Conservation (phyloP, 2,888 invertebrate species). For the Ypsolopha sequella region DNA sequence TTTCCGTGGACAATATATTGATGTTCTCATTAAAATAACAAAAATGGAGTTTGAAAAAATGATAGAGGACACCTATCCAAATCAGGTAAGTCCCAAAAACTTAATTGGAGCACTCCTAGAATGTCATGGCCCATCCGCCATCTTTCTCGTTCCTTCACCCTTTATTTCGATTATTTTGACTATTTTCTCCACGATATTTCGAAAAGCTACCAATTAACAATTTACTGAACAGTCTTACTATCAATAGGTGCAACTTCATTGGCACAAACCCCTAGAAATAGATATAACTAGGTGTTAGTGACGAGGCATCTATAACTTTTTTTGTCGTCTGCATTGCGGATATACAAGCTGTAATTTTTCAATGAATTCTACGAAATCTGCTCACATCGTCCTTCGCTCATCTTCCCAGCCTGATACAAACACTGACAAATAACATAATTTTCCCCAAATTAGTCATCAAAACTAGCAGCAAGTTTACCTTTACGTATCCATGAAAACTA, state of each 20-base stretch:
- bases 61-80: slow-evolving; percentile 78
- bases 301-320: slow-evolving; percentile 1
- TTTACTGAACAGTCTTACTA: too few species aligned
- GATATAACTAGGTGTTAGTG: not conserved
- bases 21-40: slow-evolving; percentile 75
- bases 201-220: too few species aligned
- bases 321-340: slow-evolving; percentile 1
- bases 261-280: too few species aligned
- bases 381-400: not conserved
- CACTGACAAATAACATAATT: not conserved
- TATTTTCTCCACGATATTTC: not conserved
- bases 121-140: slow-evolving; percentile 61
- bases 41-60: slow-evolving; percentile 95
- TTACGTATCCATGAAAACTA: too few species aligned
- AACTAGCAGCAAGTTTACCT: too few species aligned
- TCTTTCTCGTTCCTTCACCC: slow-evolving; percentile 43
- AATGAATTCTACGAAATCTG: not conserved
- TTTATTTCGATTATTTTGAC: slow-evolving; percentile 3
- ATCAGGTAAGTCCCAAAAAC: slow-evolving; percentile 46
- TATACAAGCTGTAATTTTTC: not conserved
- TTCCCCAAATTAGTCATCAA: too few species aligned
- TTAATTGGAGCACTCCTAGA: slow-evolving; percentile 49
- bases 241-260: too few species aligned
- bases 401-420: not conserved
- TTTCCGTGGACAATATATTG: slow-evolving; percentile 48